Evolutionary conservation across 2,888 invertebrate genomes (phyloP), one percentile per base, ranked within the genome.

Genomic region (Thysanoteuthis rhombus): DNA sequence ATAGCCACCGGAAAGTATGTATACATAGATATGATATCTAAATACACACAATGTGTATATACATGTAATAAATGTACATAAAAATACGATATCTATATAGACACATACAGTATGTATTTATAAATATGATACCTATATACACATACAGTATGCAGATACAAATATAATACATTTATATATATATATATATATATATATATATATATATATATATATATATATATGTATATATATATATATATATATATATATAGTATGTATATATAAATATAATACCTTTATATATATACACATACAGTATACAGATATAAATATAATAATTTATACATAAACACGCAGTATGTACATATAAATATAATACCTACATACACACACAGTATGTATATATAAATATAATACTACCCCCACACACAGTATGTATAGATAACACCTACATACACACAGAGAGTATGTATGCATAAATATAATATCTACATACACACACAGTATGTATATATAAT

Each of bases 161-260:
- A 25, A 90, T 90, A 19, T 90, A 90, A n/a, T 90, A 90, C n/a
- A 19, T 19, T n/a, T 90, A 90, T 90, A 90, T 90, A 90, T 90
- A 90, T 90, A 90, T 90, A 90, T 90, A 38, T 90, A 38, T 90
- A 90, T 90, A 90, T 90, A 90, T 90, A 90, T 90, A 38, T 90
- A 90, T 39, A 90, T 39, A 90, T 39, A 39, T 39, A 90, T 39
- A 90, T 90, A 39, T 90, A 90, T 90, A 90, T 90, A 90, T 90
- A 39, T 90, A 90, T 90, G 39, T 90, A 39, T 90, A 39, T 90
- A 22, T 38, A 16, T 90, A 36, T 90, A 36, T 90, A 90, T 90
- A 90, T 90, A 90, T 90, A 90, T 90, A 36, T 90, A 90, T 90
- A 90, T 90, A 90, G n/a, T 90, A 36, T 90, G 36, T 90, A 90